Conservation (phyloP, 35 echinoderm and acorn worm genomes). For the Heliocidaris erythrogramma region DNA sequence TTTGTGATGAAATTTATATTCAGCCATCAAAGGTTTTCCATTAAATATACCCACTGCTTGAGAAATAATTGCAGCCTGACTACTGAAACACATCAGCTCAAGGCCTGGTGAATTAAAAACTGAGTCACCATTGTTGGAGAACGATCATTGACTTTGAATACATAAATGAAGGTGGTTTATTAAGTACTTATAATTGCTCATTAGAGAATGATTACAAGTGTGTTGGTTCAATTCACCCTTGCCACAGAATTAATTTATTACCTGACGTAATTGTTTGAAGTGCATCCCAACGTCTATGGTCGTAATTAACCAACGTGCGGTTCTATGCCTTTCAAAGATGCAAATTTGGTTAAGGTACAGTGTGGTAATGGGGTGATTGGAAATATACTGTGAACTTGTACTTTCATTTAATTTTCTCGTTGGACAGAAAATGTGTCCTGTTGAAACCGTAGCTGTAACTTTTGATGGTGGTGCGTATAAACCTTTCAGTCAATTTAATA, state of each 20-base stretch:
- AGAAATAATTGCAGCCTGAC: background rate
- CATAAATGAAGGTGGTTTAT: background rate
- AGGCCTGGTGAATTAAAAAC: background rate
- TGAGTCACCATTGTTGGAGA: background rate
- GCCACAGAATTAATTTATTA: background rate
- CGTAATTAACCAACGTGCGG: no score
- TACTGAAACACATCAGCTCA: background rate
- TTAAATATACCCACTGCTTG: background rate
- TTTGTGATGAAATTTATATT: background rate
- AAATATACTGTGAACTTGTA: no score
- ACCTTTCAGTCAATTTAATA: background rate
- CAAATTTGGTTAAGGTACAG: no score
- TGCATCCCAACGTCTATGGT: background rate
- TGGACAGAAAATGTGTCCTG: no score
- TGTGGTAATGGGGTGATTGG: no score
- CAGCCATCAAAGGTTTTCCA: background rate
- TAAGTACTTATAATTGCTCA: background rate
- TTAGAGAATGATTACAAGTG: background rate
- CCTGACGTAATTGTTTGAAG: background rate
- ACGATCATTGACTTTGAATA: background rate
- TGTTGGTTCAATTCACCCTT: background rate
- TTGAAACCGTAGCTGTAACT: no score
- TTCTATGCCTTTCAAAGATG: no score
- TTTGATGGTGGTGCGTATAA: background rate
- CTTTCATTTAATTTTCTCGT: no score